Percentiles rank a stretch among this genome's conserved stretches.
These are phyloP conservation scores for Coenonympha glycerion DNA, from an alignment of 2,888 invertebrate genomes.

Conservation along the genomic window DNA sequence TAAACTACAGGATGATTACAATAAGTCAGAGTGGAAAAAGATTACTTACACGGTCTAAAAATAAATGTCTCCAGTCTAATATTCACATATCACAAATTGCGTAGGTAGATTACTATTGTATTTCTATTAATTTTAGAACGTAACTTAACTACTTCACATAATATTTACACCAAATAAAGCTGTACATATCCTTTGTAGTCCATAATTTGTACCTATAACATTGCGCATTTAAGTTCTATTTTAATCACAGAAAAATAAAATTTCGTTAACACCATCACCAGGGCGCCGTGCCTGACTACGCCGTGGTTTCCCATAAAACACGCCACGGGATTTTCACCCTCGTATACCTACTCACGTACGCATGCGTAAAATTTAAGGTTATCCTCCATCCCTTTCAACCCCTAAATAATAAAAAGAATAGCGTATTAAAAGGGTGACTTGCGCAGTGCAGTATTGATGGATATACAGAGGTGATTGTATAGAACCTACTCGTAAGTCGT, in stretches of 20 bases:
- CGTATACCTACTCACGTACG: constrained; percentile 42
- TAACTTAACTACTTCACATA: constrained; percentile 10
- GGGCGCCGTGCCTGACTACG: constrained; percentile 23
- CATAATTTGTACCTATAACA: constrained; percentile 19
- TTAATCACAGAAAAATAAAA: constrained; percentile 21
- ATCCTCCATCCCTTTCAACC: constrained; percentile 45
- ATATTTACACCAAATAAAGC: constrained; percentile 23
- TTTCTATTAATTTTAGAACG: constrained; percentile 7
- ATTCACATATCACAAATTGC: constrained; percentile 26
- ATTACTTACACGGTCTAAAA: constrained; percentile 14
- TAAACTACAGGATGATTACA: no score
- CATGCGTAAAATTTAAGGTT: constrained; percentile 60
- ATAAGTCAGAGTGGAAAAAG: no score
- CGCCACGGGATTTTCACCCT: constrained; percentile 28
- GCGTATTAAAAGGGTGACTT: constrained; percentile 45
- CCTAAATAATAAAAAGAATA: constrained; percentile 38
- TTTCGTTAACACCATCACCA: constrained; percentile 15
- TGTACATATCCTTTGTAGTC: constrained; percentile 12
- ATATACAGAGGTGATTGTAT: constrained; percentile 26
- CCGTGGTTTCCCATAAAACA: constrained; percentile 22
- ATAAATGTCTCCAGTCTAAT: constrained; percentile 11
- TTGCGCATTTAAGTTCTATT: constrained; percentile 16
- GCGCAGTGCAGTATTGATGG: constrained; percentile 72
- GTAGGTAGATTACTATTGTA: constrained; percentile 10
- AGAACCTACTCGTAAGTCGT: neutral